These are phyloP conservation scores for Drosophila equinoxialis DNA, from an alignment of 1,140 invertebrate genomes.

Conservation along the genomic window DNA sequence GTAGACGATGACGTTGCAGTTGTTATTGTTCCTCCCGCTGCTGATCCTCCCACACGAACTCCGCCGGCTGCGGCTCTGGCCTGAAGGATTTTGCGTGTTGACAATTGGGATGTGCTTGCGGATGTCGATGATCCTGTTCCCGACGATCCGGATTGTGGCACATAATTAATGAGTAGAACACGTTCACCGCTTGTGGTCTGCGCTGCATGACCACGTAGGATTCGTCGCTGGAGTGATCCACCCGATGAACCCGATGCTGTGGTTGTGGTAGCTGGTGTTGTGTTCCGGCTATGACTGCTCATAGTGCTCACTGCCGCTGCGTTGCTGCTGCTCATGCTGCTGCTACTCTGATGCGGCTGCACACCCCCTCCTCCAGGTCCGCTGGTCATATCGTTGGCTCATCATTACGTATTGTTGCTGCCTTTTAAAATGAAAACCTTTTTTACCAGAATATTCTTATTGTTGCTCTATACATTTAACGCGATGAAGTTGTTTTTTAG, in stretches of 20 bases:
- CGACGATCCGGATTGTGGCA: conserved; percentile 59
- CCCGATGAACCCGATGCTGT: conserved; percentile 32
- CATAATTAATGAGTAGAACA: conserved; percentile 79
- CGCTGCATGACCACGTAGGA: conserved; percentile 75
- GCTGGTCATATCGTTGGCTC: conserved; percentile 83
- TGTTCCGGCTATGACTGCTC: conserved; percentile 49
- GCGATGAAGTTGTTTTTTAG: too few species aligned
- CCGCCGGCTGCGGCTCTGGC: conserved; percentile 68
- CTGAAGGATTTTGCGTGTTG: conserved; percentile 79
- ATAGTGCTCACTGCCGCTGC: conserved; percentile 42
- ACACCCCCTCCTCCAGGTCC: conserved; percentile 75
- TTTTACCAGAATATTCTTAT: conserved; percentile 83
- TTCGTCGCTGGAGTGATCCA: conserved; percentile 61
- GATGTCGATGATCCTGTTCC: conserved; percentile 45
- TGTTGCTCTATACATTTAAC: conserved; percentile 69
- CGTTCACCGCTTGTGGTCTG: conserved; percentile 78
- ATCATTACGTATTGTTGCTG: conserved; percentile 83
- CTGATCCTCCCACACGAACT: conserved; percentile 46
- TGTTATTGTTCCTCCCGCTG: conserved; percentile 19
- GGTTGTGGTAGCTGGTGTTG: conserved; percentile 49
- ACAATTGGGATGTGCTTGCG: conserved; percentile 60
- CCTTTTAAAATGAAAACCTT: conserved; percentile 83
- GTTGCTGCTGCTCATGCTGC: conserved; percentile 37
- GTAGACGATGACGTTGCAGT: conserved; percentile 24
- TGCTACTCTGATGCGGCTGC: conserved; percentile 42